A percentile compares a stretch with the other conserved stretches of the same genome.
These are phyloP conservation scores for Catalaphyllia jardinei DNA, from an alignment of 64 coral and sea anemone species.

Conservation along the genomic window DNA sequence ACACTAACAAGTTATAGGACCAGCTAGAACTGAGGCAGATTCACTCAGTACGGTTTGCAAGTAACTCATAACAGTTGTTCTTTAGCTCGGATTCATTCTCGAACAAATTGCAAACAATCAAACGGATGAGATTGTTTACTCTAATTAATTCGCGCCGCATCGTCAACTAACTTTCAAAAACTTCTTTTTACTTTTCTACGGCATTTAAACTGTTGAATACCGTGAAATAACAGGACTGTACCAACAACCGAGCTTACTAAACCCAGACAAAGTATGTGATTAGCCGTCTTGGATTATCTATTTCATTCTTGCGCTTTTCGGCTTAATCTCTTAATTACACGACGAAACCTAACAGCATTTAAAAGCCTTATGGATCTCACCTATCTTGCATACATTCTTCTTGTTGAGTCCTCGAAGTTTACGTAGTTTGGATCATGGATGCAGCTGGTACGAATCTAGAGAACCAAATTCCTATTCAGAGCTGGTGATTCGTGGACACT, in stretches of 20 bases:
- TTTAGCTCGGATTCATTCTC: neutral
- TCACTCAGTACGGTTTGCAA: too few relatives aligned
- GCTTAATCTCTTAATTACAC: constrained; percentile 18
- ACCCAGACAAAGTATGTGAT: neutral
- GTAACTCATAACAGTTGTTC: neutral
- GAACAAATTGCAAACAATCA: neutral
- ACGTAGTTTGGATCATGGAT: too few relatives aligned
- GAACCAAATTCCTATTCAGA: neutral
- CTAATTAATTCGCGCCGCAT: neutral
- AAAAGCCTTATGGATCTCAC: neutral
- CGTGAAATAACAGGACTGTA: neutral
- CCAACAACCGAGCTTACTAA: neutral
- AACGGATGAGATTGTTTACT: neutral
- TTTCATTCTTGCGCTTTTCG: neutral
- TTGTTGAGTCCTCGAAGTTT: neutral
- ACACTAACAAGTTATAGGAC: too few relatives aligned
- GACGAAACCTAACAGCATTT: neutral
- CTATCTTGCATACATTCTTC: neutral
- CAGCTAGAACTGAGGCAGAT: too few relatives aligned
- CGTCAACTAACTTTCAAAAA: neutral
- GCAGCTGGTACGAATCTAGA: too few relatives aligned
- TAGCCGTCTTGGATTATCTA: neutral
- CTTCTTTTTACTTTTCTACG: neutral
- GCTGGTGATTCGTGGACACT: neutral
- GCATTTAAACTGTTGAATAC: neutral